These are phyloP conservation scores for Anguilla rostrata DNA, from an alignment of 2,113 vertebrate species.

Conservation along the genomic window DNA sequence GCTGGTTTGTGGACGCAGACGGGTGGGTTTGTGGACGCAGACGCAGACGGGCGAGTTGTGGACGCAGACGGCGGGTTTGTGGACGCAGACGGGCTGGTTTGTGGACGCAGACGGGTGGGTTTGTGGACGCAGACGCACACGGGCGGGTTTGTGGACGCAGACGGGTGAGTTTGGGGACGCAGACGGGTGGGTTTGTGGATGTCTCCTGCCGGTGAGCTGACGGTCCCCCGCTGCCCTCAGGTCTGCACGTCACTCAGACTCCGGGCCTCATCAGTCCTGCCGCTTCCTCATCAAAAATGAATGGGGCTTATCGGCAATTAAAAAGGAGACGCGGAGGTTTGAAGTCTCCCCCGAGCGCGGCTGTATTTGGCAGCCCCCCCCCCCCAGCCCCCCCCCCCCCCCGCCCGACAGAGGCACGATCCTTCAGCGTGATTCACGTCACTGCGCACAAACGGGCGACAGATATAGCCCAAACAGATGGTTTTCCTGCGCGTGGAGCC, in stretches of 20 bases:
- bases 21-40: too few relatives aligned
- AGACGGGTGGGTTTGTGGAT: background rate
- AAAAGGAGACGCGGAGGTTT: conserved; percentile 46
- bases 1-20: too few relatives aligned
- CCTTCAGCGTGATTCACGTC: conserved; percentile 35
- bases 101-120: too few relatives aligned
- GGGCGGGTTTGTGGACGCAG: too few relatives aligned
- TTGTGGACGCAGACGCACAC: too few relatives aligned
- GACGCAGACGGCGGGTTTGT: conserved; percentile 31
- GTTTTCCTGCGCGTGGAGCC: conserved; percentile 39
- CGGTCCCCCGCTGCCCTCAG: conserved; percentile 41
- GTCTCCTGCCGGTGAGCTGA: background rate
- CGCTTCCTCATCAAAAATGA: conserved; percentile 61
- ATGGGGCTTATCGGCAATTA: conserved; percentile 60
- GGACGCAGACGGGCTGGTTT: too few relatives aligned
- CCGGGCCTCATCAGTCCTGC: conserved; percentile 48
- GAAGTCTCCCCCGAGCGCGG: conserved; percentile 41
- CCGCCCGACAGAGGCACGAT: conserved; percentile 1
- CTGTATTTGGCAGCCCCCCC: conserved; percentile 19
- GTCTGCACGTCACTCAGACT: conserved; percentile 46
- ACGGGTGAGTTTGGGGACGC: too few relatives aligned
- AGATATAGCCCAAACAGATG: conserved; percentile 48
- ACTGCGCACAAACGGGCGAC: conserved; percentile 29
- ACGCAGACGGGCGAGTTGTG: too few relatives aligned
- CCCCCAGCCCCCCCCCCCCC: too few relatives aligned